Percentiles rank a stretch among this genome's conserved stretches.
These are phyloP conservation scores for Melitaea athalia DNA, from an alignment of 2,888 invertebrate genomes.

Conservation along the genomic window DNA sequence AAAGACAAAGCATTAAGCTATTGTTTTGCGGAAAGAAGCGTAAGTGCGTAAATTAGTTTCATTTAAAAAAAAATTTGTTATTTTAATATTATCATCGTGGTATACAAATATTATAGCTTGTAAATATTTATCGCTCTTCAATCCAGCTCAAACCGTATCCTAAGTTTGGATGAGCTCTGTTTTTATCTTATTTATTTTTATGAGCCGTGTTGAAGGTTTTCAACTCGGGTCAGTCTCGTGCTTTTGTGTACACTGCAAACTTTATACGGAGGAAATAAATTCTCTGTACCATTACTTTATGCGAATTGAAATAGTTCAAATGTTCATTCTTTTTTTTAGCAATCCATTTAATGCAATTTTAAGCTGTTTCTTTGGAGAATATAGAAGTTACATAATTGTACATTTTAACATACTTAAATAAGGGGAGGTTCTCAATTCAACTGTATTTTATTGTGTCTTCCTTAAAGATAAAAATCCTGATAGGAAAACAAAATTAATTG, in stretches of 20 bases:
- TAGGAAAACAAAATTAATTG: too few relatives aligned
- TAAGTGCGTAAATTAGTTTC: too few relatives aligned
- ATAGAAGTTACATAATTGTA: too few relatives aligned
- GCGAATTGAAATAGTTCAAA: conserved; percentile 9
- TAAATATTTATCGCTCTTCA: conserved; percentile 14
- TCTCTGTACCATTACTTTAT: conserved; percentile 10
- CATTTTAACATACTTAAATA: too few relatives aligned
- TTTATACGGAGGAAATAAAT: conserved; percentile 9
- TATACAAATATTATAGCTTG: not conserved
- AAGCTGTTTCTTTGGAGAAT: too few relatives aligned
- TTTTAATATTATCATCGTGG: too few relatives aligned
- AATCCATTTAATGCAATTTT: not conserved
- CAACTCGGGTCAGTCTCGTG: conserved; percentile 26
- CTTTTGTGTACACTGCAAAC: conserved; percentile 9
- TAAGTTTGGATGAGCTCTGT: conserved; percentile 18
- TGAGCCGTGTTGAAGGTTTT: conserved; percentile 26
- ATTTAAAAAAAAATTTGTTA: too few relatives aligned
- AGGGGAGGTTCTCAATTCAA: too few relatives aligned
- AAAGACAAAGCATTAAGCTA: too few relatives aligned
- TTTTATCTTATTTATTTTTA: conserved; percentile 32
- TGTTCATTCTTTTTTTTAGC: conserved; percentile 6
- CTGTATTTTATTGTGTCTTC: too few relatives aligned
- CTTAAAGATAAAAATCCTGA: too few relatives aligned
- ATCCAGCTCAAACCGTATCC: conserved; percentile 12
- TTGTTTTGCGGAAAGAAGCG: too few relatives aligned